Conservation (phyloP, 2,888 invertebrate species). For the Parnassius apollo region DNA sequence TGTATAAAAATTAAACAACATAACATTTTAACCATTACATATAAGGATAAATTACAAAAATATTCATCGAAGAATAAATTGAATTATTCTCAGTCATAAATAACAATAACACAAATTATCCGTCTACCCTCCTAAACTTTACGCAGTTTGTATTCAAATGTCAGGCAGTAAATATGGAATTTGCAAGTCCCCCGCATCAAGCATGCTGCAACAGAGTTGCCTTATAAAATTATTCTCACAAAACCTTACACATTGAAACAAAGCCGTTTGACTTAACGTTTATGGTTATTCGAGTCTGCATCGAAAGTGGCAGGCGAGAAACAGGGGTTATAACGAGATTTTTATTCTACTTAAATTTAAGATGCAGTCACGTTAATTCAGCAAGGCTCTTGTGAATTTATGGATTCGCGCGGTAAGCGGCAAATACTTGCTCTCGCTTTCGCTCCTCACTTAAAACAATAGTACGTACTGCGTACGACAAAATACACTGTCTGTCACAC, state of each 20-base stretch:
- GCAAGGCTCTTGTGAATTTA: constrained; percentile 26
- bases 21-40: background rate
- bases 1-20: too few species aligned
- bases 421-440: background rate
- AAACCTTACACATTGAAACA: constrained; percentile 34
- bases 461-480: background rate
- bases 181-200: constrained; percentile 53
- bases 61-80: constrained; percentile 21
- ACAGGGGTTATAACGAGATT: constrained; percentile 51
- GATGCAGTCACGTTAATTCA: constrained; percentile 52
- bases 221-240: constrained; percentile 41
- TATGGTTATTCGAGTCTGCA: constrained; percentile 41
- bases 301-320: constrained; percentile 8
- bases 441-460: background rate
- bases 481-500: too few species aligned
- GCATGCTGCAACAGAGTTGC: constrained; percentile 24
- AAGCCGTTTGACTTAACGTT: constrained; percentile 48
- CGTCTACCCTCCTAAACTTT: constrained; percentile 29
- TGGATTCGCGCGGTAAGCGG: constrained; percentile 6
- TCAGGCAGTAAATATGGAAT: constrained; percentile 50
- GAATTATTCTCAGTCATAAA: constrained; percentile 16
- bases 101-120: constrained; percentile 24
- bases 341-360: constrained; percentile 60
- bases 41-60: constrained; percentile 12
- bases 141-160: constrained; percentile 32